Conservation (phyloP, 2,888 invertebrate genomes). For the Alentia gelatinosa region DNA sequence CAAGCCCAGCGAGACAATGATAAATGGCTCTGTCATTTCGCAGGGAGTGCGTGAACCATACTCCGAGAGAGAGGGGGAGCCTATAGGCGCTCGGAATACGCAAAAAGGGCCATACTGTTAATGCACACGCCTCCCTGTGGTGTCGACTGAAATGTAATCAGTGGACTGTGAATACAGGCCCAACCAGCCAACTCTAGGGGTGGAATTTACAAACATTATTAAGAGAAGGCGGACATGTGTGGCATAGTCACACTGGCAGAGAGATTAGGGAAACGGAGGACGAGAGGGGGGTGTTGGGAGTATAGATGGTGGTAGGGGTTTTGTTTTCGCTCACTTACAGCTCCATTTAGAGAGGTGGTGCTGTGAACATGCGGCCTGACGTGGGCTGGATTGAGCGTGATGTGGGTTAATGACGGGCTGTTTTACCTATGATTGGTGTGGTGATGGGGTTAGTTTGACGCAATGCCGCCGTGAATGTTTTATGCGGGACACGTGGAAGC, state of each 20-base stretch:
- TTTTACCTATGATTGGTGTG: neutral
- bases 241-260: too few relatives aligned
- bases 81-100: neutral
- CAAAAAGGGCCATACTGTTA: neutral
- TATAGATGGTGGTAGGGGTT: neutral
- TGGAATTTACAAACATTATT: neutral
- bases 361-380: neutral
- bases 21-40: constrained; percentile 37
- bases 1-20: constrained; percentile 1
- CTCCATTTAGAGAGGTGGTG: neutral
- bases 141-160: constrained; percentile 16
- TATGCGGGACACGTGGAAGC: neutral
- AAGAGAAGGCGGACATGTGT: neutral
- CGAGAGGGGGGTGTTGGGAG: too few relatives aligned
- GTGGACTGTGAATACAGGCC: neutral
- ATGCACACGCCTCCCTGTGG: neutral
- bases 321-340: neutral
- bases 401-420: neutral
- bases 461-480: neutral
- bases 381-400: neutral
- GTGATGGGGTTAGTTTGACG: neutral
- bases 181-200: neutral
- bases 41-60: constrained; percentile 23
- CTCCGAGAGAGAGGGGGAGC: neutral
- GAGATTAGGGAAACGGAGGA: too few relatives aligned